Conservation (phyloP, 2,888 invertebrate species). For the Morinoia aosen region DNA sequence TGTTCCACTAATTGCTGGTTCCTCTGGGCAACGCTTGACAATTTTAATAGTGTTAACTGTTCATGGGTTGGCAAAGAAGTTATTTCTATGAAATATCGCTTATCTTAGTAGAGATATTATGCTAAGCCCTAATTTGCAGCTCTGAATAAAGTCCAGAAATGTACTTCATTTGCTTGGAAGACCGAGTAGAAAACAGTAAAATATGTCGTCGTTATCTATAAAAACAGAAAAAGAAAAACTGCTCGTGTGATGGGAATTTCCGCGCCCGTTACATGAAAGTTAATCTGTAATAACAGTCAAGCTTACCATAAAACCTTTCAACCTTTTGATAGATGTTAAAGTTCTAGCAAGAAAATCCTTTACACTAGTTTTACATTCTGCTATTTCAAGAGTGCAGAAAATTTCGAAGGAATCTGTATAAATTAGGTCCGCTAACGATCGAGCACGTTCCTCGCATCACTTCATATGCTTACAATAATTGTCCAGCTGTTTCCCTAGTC, state of each 20-base stretch:
- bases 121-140: too few relatives aligned
- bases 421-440: background rate
- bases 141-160: too few relatives aligned
- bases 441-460: background rate
- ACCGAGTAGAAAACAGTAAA: background rate
- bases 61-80: background rate
- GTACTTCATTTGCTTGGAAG: too few relatives aligned
- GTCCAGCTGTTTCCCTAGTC: background rate
- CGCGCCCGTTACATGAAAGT: background rate
- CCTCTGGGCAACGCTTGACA: background rate
- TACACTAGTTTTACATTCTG: background rate
- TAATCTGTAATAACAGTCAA: background rate
- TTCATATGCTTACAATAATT: background rate
- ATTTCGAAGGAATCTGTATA: background rate
- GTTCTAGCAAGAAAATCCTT: too few relatives aligned
- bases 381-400: background rate
- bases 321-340: background rate
- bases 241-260: background rate
- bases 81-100: background rate
- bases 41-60: background rate
- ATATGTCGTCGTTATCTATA: background rate
- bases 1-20: background rate
- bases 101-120: background rate
- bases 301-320: background rate
- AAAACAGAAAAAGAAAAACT: background rate